These are phyloP conservation scores for Siniperca obscura DNA, from an alignment of 2,797 vertebrate species.

Conservation along the genomic window DNA sequence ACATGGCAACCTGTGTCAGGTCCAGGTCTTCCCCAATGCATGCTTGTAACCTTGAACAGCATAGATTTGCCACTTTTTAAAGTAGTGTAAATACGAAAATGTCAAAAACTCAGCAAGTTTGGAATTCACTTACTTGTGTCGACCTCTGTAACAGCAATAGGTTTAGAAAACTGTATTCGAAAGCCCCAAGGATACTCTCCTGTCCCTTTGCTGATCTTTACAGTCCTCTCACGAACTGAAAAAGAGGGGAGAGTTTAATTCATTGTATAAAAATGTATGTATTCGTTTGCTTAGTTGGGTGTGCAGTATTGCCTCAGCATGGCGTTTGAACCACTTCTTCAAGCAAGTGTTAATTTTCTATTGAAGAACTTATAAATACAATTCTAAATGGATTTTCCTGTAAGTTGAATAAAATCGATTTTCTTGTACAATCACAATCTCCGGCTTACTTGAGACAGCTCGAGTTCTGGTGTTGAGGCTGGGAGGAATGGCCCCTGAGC, in stretches of 20 bases:
- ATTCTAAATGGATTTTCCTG: not conserved
- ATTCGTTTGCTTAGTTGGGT: not conserved
- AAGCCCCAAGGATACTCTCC: conserved; percentile 95
- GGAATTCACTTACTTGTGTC: conserved; percentile 90
- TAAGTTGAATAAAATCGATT: not conserved
- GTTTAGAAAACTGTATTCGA: conserved; percentile 94
- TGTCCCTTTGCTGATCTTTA: conserved; percentile 89
- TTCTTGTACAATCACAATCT: conserved; percentile 10
- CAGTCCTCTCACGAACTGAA: conserved; percentile 91
- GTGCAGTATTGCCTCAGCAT: not conserved
- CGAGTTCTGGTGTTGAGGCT: conserved; percentile 85
- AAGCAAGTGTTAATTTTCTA: too few relatives aligned
- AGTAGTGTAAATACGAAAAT: not conserved
- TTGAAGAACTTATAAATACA: not conserved
- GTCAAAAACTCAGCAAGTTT: not conserved
- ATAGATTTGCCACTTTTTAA: not conserved
- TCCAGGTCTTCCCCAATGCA: too few relatives aligned
- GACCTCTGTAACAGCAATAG: conserved; percentile 93
- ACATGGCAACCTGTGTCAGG: too few relatives aligned
- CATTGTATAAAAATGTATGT: not conserved
- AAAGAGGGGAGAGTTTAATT: not conserved
- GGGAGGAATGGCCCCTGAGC: conserved; percentile 69
- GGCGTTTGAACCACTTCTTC: not conserved
- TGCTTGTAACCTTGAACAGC: too few relatives aligned
- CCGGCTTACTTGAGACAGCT: conserved; percentile 86